Evolutionary conservation across 2,797 vertebrate genomes (phyloP), one percentile per base, ranked within the genome.

Genomic region (Muraenolepis orangiensis): DNA sequence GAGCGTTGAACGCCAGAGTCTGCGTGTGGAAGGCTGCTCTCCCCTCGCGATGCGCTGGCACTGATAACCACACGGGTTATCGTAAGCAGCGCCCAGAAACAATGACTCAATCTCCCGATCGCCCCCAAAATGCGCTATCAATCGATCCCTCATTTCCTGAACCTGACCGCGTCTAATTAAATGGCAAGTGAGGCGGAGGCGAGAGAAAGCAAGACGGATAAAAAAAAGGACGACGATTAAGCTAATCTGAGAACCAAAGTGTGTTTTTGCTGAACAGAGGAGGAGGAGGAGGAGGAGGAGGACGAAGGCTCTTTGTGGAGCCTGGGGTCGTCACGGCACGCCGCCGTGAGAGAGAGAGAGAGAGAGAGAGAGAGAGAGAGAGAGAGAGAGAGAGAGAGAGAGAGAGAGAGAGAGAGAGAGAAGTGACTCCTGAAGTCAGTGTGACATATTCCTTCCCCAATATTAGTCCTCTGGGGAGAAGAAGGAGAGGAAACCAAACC

Each of bases 101-200:
- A 75, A 51, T 67, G 61, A 66, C 42, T 46, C 42, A 6, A 66
- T 28, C 72, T 64, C 10, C 11, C 29, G 70, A 74, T 79, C 29
- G 73, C 51, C 67, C 69, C 46, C 51, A 23, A 70, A 72, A 66
- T 81, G 38, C 11, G 51, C 51, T 70, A 80, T 80, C 74, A 23
- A 77, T 71, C 30, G 67, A 78, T 74, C 70, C 57, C 78, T 79
- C 72, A 81, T 82, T 83, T 82, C 80, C 69, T 46, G 36, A 36
- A 18, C 57, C 73, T 76, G 80, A 85, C 78, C 76, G 75, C 38
- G 74, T 80, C 74, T 77, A 79, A 79, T 76, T 23, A 75, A 80
- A 69, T 26, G 26, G 74, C 70, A 29, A 32, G 72, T 29, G 76
- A 75, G 23, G 51, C n/a, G n/a, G n/a, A n/a, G n/a, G n/a, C n/a